phyloP scores from a whole-genome alignment of 2,797 vertebrate genomes.

The Sebastes aleutianus region DNA sequence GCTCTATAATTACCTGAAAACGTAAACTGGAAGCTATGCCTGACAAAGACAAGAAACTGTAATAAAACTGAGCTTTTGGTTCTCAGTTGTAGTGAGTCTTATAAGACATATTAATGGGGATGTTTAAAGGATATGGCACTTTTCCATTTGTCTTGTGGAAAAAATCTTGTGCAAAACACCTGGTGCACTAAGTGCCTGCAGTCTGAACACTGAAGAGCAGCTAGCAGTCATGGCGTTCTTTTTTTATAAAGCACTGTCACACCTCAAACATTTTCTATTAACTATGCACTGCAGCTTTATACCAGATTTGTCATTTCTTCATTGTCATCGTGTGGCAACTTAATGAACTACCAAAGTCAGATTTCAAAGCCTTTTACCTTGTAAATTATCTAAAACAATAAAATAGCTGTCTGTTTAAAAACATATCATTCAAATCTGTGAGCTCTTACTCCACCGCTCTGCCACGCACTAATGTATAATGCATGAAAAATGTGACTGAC shows the following conservation, averaged over 20 bases:
- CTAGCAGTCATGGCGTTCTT: constrained; percentile 57
- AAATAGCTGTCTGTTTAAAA: constrained; percentile 50
- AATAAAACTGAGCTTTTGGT: constrained; percentile 80
- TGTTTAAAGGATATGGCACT: constrained; percentile 76
- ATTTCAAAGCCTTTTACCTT: constrained; percentile 47
- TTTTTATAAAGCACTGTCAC: constrained; percentile 62
- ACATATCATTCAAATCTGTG: constrained; percentile 35
- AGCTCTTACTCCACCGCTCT: not conserved
- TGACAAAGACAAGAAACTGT: constrained; percentile 81
- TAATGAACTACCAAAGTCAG: constrained; percentile 55
- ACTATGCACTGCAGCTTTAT: constrained; percentile 38
- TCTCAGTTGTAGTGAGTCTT: constrained; percentile 68
- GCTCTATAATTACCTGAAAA: constrained; percentile 86
- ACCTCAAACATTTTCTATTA: constrained; percentile 54
- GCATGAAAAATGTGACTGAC: not conserved
- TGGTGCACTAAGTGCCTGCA: constrained; percentile 74
- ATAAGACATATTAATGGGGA: constrained; percentile 77
- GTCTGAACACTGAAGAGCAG: constrained; percentile 70
- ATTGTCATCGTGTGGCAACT: constrained; percentile 53
- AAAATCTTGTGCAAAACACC: constrained; percentile 79
- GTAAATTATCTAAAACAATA: constrained; percentile 50
- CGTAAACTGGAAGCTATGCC: constrained; percentile 85
- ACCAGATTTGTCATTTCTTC: constrained; percentile 44
- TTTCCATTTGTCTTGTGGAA: constrained; percentile 84
- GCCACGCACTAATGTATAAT: not conserved